phyloP scores from a whole-genome alignment of 2,113 vertebrate genomes.

The Gymnorhina tibicen region DNA sequence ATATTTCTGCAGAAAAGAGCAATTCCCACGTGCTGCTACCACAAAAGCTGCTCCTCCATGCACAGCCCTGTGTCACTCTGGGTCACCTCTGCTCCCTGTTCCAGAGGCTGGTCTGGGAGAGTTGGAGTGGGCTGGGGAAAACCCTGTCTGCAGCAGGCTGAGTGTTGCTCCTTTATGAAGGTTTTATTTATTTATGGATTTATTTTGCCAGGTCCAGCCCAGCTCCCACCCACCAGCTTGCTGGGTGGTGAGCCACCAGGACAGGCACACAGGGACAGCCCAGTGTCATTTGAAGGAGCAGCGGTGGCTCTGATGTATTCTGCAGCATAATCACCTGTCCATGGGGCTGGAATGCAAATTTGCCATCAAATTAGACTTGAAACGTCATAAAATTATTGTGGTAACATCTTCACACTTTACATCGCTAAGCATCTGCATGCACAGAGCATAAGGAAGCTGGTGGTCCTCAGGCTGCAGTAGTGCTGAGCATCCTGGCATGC shows the following conservation, averaged over 20 bases:
- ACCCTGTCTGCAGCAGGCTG: not conserved
- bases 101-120: not conserved
- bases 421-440: fast-evolving
- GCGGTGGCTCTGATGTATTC: fast-evolving
- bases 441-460: not conserved
- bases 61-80: not conserved
- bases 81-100: not conserved
- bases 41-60: not conserved
- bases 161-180: not conserved
- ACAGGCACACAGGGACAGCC: fast-evolving
- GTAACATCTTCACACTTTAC: not conserved
- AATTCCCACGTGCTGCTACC: not conserved
- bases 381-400: not conserved
- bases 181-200: not conserved
- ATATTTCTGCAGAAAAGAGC: not conserved
- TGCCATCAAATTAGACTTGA: not conserved
- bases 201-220: not conserved
- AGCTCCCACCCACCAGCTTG: not conserved
- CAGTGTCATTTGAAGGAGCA: not conserved
- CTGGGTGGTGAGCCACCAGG: not conserved
- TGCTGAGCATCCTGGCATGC: not conserved
- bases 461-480: fast-evolving
- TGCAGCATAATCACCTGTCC: not conserved
- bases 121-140: not conserved
- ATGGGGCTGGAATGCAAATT: not conserved